These are phyloP conservation scores for Unio pictorum DNA, from an alignment of 2,888 invertebrate species.

Conservation along the genomic window DNA sequence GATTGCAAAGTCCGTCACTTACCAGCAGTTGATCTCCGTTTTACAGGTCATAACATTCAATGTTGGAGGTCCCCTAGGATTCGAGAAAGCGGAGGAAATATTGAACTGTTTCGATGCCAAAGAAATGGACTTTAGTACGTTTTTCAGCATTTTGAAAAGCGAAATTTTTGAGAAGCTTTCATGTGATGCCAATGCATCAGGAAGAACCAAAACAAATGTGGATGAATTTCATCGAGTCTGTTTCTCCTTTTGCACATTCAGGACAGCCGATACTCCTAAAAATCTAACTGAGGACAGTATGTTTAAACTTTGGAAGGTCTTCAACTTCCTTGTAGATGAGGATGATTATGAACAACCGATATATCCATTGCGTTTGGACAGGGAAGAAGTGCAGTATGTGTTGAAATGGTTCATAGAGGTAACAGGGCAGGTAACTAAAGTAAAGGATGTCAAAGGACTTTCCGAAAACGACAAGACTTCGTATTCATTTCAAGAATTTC, in stretches of 20 bases:
- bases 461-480: conserved; percentile 4
- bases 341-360: conserved; percentile 63
- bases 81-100: conserved; percentile 85
- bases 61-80: conserved; percentile 83
- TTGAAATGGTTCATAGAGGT: conserved; percentile 23
- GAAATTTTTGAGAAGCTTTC: conserved; percentile 32
- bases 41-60: conserved; percentile 86
- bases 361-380: conserved; percentile 51
- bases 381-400: conserved; percentile 48
- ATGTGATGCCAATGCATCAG: conserved; percentile 7
- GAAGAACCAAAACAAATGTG: conserved; percentile 1
- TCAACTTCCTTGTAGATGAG: conserved; percentile 84
- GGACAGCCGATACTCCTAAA: conserved; percentile 15
- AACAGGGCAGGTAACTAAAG: conserved; percentile 33
- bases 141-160: conserved; percentile 34
- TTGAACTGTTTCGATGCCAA: conserved; percentile 79
- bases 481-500: conserved; percentile 30
- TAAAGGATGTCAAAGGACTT: conserved; percentile 15
- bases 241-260: conserved; percentile 30
- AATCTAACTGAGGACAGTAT: conserved; percentile 73
- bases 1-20: too few species aligned
- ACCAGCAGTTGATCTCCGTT: not conserved
- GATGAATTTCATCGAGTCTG: conserved; percentile 1
- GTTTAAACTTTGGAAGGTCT: conserved; percentile 76
- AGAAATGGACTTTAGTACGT: conserved; percentile 36